Evolutionary conservation across 2,113 vertebrate genomes (phyloP).

Genomic region (Laticauda laticaudata): DNA sequence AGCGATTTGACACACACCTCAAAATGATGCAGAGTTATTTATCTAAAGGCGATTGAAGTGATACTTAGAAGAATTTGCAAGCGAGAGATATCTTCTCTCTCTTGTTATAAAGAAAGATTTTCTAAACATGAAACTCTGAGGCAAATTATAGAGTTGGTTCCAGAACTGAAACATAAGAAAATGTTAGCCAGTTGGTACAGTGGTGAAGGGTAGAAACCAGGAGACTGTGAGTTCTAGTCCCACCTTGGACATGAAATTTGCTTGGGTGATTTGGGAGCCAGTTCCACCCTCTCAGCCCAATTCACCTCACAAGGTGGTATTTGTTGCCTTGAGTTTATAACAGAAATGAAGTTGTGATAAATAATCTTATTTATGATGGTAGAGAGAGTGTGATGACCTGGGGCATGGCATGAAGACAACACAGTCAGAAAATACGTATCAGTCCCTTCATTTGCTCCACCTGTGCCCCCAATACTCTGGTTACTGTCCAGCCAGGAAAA

Average conservation of each 20-base stretch:
- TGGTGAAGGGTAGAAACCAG: not conserved
- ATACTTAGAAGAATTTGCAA: not conserved
- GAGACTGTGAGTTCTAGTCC: no score
- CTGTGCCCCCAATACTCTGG: no score
- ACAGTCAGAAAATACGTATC: no score
- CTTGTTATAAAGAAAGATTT: not conserved
- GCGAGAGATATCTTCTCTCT: not conserved
- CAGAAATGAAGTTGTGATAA: no score
- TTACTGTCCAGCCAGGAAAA: no score
- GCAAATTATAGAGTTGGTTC: constrained; percentile 9
- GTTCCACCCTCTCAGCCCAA: not conserved
- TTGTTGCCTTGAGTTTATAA: no score
- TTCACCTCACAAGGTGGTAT: not conserved
- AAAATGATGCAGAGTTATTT: not conserved
- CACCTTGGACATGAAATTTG: no score
- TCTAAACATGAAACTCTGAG: not conserved
- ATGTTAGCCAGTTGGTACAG: not conserved
- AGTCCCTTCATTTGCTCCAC: no score
- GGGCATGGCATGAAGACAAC: no score
- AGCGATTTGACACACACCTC: not conserved
- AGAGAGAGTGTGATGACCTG: not conserved
- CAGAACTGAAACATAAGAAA: constrained; percentile 31
- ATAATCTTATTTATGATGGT: constrained; percentile 8
- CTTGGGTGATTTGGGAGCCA: not conserved
- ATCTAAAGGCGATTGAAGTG: not conserved